Evolutionary conservation across 2,888 invertebrate species (phyloP).

Genomic region (Lacanobia oleracea): DNA sequence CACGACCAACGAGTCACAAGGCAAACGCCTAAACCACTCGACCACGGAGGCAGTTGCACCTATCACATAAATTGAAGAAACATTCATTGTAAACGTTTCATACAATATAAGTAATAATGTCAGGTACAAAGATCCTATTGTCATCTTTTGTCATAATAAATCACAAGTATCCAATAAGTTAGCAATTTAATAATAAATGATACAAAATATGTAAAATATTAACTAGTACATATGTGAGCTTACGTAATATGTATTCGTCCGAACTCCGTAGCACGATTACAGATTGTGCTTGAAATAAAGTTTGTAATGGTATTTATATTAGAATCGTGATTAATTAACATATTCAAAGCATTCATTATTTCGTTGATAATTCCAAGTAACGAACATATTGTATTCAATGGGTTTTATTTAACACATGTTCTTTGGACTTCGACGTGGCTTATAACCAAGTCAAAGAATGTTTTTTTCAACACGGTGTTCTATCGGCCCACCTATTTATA

Average conservation of each 20-base stretch:
- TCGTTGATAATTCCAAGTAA: constrained; percentile 4
- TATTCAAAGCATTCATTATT: background rate
- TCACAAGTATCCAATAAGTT: background rate
- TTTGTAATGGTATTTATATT: constrained; percentile 21
- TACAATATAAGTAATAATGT: constrained; percentile 7
- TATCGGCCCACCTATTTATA: background rate
- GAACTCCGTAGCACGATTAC: constrained; percentile 13
- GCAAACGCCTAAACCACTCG: too few species aligned
- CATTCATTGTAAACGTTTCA: background rate
- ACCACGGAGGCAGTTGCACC: too few species aligned
- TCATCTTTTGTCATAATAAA: constrained; percentile 1
- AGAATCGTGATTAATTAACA: constrained; percentile 35
- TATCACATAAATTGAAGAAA: too few species aligned
- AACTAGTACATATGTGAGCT: constrained; percentile 1
- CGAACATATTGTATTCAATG: constrained; percentile 1
- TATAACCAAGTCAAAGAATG: background rate
- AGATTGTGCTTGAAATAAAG: constrained; percentile 6
- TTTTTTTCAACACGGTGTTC: background rate
- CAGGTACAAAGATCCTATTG: background rate
- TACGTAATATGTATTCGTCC: background rate
- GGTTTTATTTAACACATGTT: background rate
- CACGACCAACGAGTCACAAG: too few species aligned
- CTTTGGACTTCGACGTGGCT: background rate
- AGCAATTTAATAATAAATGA: background rate
- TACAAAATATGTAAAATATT: constrained; percentile 1